Conservation (phyloP, 2,888 invertebrate species). For the Lobophora halterata region DNA sequence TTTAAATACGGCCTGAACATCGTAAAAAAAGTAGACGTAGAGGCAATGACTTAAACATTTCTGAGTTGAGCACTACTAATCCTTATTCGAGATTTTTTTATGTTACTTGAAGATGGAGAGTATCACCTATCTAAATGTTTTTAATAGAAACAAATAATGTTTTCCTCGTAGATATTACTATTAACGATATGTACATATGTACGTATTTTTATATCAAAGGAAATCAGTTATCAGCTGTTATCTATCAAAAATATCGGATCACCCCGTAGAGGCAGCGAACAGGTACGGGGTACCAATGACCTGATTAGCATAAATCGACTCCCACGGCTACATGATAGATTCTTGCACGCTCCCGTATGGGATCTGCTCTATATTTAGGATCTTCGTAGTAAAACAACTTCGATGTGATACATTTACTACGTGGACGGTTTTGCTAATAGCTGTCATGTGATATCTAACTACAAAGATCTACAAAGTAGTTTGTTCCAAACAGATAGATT, state of each 20-base stretch:
- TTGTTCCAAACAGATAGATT: no score
- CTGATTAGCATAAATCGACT: constrained; percentile 75
- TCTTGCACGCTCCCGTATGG: constrained; percentile 76
- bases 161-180: no score
- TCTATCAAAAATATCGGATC: constrained; percentile 31
- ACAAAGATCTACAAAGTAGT: no score
- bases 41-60: no score
- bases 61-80: no score
- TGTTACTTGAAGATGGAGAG: no score
- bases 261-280: constrained; percentile 59
- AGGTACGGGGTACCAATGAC: constrained; percentile 76
- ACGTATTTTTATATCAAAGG: neutral
- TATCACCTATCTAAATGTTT: no score
- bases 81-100: no score
- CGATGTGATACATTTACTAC: constrained; percentile 62
- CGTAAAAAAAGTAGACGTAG: no score
- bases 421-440: constrained; percentile 38
- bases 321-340: constrained; percentile 78
- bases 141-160: no score
- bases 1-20: no score
- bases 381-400: constrained; percentile 71
- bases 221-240: constrained; percentile 10
- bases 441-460: constrained; percentile 6
- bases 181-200: no score
- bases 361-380: constrained; percentile 81